Conservation (phyloP, 1,140 invertebrate species). For the Heliconius congener region DNA sequence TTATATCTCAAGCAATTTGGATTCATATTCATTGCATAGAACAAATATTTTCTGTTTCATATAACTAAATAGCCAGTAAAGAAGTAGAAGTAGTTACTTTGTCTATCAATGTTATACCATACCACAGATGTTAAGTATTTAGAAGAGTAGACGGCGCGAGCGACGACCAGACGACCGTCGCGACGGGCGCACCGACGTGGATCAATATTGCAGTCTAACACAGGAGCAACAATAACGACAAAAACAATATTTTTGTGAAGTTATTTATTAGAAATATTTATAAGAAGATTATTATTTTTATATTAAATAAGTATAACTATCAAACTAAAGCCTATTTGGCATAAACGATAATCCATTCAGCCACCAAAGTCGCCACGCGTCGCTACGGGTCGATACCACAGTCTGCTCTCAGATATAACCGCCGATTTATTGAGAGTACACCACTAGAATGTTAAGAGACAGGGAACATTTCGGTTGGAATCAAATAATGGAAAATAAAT, state of each 20-base stretch:
- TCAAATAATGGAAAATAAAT: neutral
- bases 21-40: neutral
- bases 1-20: no score
- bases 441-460: slow-evolving; percentile 44
- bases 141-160: slow-evolving; percentile 21
- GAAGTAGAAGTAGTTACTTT: neutral
- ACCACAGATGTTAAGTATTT: neutral
- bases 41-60: neutral
- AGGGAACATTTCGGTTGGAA: slow-evolving; percentile 13
- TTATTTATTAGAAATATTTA: neutral
- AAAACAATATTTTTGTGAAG: neutral
- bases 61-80: neutral
- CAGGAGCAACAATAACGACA: neutral
- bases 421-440: slow-evolving; percentile 52
- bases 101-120: neutral
- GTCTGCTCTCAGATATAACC: slow-evolving; percentile 48
- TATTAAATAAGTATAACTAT: neutral
- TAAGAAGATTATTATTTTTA: neutral
- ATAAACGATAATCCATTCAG: slow-evolving; percentile 2
- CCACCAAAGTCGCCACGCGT: slow-evolving; percentile 8
- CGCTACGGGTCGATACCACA: slow-evolving; percentile 46
- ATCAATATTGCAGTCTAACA: neutral
- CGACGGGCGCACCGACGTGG: neutral
- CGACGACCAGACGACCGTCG: slow-evolving; percentile 22
- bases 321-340: neutral